Base-by-base conservation (phyloP, 35 echinoderm and acorn worm species). In the Eucidaris tribuloides region DNA sequence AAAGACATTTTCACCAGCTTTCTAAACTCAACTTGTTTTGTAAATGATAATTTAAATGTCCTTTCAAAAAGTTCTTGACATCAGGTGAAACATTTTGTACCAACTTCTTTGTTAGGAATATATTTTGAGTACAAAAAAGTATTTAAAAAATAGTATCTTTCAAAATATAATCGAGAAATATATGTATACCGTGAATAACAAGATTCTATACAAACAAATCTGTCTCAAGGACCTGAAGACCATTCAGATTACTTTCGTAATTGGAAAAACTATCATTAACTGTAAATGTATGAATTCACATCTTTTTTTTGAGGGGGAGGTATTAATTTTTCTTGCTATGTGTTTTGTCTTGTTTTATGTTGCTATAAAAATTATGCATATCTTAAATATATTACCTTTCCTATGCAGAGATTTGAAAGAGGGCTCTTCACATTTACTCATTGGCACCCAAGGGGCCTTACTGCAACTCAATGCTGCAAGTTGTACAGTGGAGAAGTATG, bases 401-500 rank as follows among this genome's bases (percentile, higher is more conserved):
- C 42, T 27, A 33, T 38, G 33, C 80, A 96, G 93, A 18, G 84
- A 91, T 24, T 52, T 96, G 5, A 33, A 83, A 70, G 84, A 91
- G 24, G 82, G 82, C 15, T 72, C 93, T 9, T 83, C 93, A 35
- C 58, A 65, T 36, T 66, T 96, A 3, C 19, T 91, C 15, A 57
- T 96, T 45, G 93, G 83, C 4, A 96, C 93, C 7, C 68, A 83
- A 2, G 88, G 84, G 18, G 70, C 83, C 4, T 5, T 96, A 25
- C 27, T 91, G 15, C 83, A 87, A 42, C 36, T 96, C 30, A 90
- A 96, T 87, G 79, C 88, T 43, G 60, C 91, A n/a, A 96, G 80
- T 55, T 91, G 76, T 88, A 89, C 85, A 28, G 39, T 93, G 23
- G 62, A 54, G 50, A 25, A 48, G 17, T 88, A 45, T 65, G 30